Conservation (phyloP, 35 echinoderm and acorn worm species). For the Nesometra sesokonis region DNA sequence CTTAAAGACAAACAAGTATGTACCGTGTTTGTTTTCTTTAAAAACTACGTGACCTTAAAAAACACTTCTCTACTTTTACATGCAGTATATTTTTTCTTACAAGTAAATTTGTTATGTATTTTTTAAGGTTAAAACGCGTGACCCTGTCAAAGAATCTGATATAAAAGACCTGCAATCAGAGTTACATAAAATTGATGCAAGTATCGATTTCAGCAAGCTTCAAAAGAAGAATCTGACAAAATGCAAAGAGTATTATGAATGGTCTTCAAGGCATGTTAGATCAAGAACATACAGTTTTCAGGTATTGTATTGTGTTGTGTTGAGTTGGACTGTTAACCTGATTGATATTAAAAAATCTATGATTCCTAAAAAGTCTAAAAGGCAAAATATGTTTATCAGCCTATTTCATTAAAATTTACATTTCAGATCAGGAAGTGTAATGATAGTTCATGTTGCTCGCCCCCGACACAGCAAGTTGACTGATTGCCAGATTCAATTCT, state of each 20-base stretch:
- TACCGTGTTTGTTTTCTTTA: too few species aligned
- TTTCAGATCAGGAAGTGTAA: constrained; percentile 27
- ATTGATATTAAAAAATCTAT: neutral
- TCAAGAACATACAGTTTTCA: constrained; percentile 11
- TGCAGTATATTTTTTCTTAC: too few species aligned
- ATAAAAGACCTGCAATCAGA: neutral
- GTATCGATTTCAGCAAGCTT: constrained; percentile 16
- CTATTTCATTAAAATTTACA: neutral
- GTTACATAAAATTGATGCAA: constrained; percentile 1
- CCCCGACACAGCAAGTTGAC: neutral
- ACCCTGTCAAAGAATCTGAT: neutral
- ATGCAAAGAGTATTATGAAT: neutral
- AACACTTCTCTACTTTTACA: too few species aligned
- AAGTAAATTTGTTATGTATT: too few species aligned
- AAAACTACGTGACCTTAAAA: too few species aligned
- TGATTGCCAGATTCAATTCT: constrained; percentile 32
- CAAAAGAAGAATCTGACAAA: constrained; percentile 6
- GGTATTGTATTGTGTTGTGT: neutral
- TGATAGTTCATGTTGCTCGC: neutral
- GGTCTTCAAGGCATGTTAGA: neutral
- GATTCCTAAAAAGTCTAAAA: neutral
- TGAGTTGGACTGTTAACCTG: neutral
- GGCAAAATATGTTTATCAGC: neutral
- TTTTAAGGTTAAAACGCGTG: constrained; percentile 8
- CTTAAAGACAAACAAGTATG: too few species aligned